Base-by-base conservation (phyloP, 2,888 invertebrate species). In the Scaptomyza polygonia region DNA sequence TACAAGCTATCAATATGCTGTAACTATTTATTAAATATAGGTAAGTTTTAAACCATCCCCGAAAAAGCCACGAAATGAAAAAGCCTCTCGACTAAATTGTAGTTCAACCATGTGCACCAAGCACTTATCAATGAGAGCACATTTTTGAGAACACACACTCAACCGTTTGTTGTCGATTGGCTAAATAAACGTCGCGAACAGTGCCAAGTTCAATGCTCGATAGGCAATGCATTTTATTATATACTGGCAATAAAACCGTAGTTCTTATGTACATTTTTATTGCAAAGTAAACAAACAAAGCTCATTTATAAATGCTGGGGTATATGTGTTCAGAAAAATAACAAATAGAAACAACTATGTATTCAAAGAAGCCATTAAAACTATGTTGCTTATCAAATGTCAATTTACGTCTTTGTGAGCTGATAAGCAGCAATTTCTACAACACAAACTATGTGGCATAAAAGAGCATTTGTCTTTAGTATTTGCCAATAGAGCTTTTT, bases 121-220 rank as follows among this genome's bases (percentile, higher is more conserved):
- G 32, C 32, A 40, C 32, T 62, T 61, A 62, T 62, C 62, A 62
- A 59, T 63, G 47, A n/a, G 32, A 47, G 36, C 47, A 51, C 42
- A 36, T 29, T 36, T 12, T 48, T 40, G 43, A n/a, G 12, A 49
- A 43, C 12, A 8, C 11, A 54, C 49, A 54, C 59, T 54, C 47
- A 34, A 45, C 48, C 54, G 44, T 52, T 65, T 39, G 30, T 40
- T 39, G 36, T 52, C 18, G 25, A 44, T 29, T 64, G 48, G 21
- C 39, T 49, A 40, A 42, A 34, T 18, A 48, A 48, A 64, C 18
- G 48, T 42, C 32, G 48, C 29, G 29, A 30, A 36, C 64, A 7
- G 66, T 68, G 66, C 27, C 67, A 74, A 81, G 81, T 87, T 81
- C 87, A 81, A 85, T 66, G 81, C 32, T 81, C 82, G 85, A 87